Percentiles rank a stretch among this genome's conserved stretches.
These are phyloP conservation scores for Brachionus asplanchnoidis DNA, from an alignment of 1,140 invertebrate genomes.

Conservation along the genomic window DNA sequence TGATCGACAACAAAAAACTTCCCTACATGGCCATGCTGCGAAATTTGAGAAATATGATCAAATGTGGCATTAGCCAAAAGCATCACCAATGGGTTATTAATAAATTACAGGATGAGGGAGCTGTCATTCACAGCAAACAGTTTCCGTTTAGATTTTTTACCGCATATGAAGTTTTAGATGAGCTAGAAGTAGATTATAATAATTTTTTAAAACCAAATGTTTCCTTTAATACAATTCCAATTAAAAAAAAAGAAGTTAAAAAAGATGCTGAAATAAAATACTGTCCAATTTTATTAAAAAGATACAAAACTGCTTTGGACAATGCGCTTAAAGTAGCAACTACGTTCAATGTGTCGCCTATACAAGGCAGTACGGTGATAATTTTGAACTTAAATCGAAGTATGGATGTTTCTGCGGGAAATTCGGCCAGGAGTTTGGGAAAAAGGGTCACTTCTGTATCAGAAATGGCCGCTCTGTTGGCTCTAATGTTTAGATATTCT, in stretches of 20 bases:
- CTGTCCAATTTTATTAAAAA: slow-evolving; percentile 44
- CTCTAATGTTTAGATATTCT: slow-evolving; percentile 58
- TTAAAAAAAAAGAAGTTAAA: neutral
- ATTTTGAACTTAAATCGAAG: slow-evolving; percentile 49
- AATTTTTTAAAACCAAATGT: slow-evolving; percentile 48
- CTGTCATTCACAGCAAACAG: slow-evolving; percentile 57
- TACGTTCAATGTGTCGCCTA: slow-evolving; percentile 55
- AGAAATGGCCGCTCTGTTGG: slow-evolving; percentile 53
- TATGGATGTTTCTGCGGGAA: slow-evolving; percentile 48
- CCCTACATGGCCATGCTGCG: slow-evolving; percentile 60
- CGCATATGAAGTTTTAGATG: slow-evolving; percentile 55
- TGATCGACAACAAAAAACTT: slow-evolving; percentile 57
- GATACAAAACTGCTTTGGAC: slow-evolving; percentile 55
- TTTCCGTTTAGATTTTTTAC: slow-evolving; percentile 59
- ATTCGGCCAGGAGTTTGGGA: slow-evolving; percentile 51
- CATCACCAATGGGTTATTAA: slow-evolving; percentile 53
- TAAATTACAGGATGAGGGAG: slow-evolving; percentile 55
- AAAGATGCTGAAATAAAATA: slow-evolving; percentile 10
- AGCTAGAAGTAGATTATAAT: slow-evolving; percentile 51
- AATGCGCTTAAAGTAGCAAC: slow-evolving; percentile 57
- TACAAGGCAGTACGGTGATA: slow-evolving; percentile 54
- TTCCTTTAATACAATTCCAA: neutral
- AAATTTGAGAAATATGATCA: slow-evolving; percentile 58
- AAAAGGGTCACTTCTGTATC: slow-evolving; percentile 44
- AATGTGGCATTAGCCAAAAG: slow-evolving; percentile 55